Evolutionary conservation across 1,140 invertebrate species (phyloP).

Genomic region (Pollicipes pollicipes): DNA sequence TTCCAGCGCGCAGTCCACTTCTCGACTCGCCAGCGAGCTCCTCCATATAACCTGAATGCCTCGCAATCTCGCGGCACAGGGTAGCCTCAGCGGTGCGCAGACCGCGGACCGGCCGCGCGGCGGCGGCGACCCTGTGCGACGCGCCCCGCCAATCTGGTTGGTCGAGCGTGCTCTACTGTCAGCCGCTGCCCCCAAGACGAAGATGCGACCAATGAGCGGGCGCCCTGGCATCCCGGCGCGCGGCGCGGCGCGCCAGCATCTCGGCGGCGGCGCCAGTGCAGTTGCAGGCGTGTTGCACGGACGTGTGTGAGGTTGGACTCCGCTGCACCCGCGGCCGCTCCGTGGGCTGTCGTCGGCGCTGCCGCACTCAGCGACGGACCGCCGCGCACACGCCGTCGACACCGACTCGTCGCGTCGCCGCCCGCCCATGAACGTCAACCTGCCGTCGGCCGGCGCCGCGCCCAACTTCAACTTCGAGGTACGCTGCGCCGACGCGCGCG

Average conservation of each 20-base stretch:
- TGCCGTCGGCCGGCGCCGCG: not conserved
- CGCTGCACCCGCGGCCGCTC: no score
- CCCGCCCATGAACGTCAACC: not conserved
- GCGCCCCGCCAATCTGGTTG: not conserved
- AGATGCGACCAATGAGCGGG: not conserved
- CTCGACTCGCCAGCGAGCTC: no score
- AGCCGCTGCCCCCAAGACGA: not conserved
- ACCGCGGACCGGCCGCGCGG: no score
- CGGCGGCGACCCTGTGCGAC: not conserved
- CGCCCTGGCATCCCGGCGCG: not conserved
- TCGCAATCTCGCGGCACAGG: no score
- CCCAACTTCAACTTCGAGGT: constrained; percentile 1
- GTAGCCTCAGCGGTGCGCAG: not conserved
- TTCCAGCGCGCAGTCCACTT: no score
- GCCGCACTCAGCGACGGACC: not conserved
- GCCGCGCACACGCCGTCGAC: no score
- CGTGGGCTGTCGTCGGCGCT: no score
- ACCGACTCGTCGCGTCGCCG: not conserved
- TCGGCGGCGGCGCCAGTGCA: not conserved
- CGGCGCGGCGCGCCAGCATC: not conserved
- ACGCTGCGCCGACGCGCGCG: no score
- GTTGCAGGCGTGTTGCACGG: not conserved
- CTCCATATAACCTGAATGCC: no score
- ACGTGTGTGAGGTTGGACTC: not conserved
- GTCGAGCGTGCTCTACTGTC: not conserved